phyloP scores from a whole-genome alignment of 2,888 invertebrate species.

The Stratiomys singularior region DNA sequence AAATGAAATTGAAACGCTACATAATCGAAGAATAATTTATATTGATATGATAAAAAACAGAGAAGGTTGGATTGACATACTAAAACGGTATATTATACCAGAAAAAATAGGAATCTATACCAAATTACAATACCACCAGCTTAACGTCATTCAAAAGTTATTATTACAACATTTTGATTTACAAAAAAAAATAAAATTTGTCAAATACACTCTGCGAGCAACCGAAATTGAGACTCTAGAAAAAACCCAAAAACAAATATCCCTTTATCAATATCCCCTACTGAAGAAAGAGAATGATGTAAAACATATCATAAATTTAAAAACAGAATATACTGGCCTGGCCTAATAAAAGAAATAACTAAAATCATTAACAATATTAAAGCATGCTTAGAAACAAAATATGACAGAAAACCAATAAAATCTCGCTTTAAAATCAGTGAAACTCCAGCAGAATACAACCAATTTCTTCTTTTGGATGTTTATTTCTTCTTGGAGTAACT shows the following conservation, averaged over 20 bases:
- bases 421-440: no score
- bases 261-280: no score
- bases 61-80: slow-evolving; percentile 25
- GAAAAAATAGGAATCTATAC: slow-evolving; percentile 41
- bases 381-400: no score
- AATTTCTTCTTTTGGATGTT: no score
- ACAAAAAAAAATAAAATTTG: slow-evolving; percentile 38
- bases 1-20: slow-evolving; percentile 20
- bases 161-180: slow-evolving; percentile 31
- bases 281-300: no score
- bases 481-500: no score
- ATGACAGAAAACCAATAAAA: no score
- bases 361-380: no score
- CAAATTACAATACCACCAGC: slow-evolving; percentile 20
- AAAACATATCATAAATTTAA: no score
- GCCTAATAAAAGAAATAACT: no score
- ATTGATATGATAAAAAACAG: slow-evolving; percentile 23
- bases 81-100: slow-evolving; percentile 36
- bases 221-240: slow-evolving; percentile 18
- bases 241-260: slow-evolving; percentile 47
- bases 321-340: no score
- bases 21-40: slow-evolving; percentile 43
- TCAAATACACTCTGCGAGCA: slow-evolving; percentile 37
- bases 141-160: slow-evolving; percentile 42
- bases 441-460: no score